Evolutionary conservation across 2,797 vertebrate species (phyloP), one percentile per base, ranked within the genome.

Genomic region (Protosalanx chinensis): DNA sequence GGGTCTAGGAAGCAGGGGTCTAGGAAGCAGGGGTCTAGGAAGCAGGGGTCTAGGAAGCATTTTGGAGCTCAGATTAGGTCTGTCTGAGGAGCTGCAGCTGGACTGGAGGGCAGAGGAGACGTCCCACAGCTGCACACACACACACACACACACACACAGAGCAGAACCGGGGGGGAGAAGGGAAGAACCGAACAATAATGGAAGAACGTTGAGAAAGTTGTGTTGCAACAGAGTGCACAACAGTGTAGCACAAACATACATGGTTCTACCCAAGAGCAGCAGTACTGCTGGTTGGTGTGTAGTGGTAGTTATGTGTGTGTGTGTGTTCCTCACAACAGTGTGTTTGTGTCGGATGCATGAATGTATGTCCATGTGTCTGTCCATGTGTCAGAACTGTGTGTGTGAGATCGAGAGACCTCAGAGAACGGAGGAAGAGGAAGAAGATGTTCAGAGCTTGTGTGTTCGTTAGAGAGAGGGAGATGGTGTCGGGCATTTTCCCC

Each of bases 51-150:
- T 90, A 92, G 91, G 92, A 91, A 93, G 92, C 90, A 92, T 93
- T 93, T 3, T 92, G 89, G 90, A 90, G 90, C 87, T 88, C 30
- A 32, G 51, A 91, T 93, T 89, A 88, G 90, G 93, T 93, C 91
- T 88, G 92, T 88, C 92, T 92, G 92, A 88, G 88, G 88, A 93
- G 91, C 91, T 91, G 93, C 93, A 94, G 94, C 93, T 94, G 93
- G 93, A 90, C 91, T 90, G 88, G 91, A 90, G 66, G 20, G 63
- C 18, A 59, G 68, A 30, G 51, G 15, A 18, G 51, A 53, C 15
- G 71, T 51, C 63, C 59, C 57, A 66, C 67, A 57, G 63, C 67
- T 71, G 69, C 16, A 23, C 29, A 35, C 29, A 49, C 15, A 27
- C 65, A 67, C 12, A 27, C 23, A 27, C 23, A 27, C 23, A 27